Evolutionary conservation across 2,888 invertebrate species (phyloP).

Genomic region (Hyles lineata): DNA sequence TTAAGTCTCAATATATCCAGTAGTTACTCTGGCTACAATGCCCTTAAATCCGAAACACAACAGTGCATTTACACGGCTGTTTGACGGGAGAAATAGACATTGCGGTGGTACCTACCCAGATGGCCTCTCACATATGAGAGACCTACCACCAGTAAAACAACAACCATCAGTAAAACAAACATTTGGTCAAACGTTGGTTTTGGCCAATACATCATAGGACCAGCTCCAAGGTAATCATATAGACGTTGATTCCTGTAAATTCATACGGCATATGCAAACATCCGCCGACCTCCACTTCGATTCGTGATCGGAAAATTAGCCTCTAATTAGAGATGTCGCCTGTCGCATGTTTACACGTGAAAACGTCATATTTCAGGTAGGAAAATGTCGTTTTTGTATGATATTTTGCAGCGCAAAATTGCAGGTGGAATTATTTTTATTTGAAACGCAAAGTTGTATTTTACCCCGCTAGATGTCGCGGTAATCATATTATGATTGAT

Average conservation of each 20-base stretch:
- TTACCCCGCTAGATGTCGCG: not conserved
- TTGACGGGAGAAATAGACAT: too few relatives aligned
- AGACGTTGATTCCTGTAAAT: constrained; percentile 29
- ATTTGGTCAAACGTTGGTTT: too few relatives aligned
- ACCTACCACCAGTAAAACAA: too few relatives aligned
- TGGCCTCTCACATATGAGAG: too few relatives aligned
- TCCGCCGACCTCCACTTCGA: constrained; percentile 49
- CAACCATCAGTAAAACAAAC: too few relatives aligned
- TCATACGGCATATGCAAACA: constrained; percentile 45
- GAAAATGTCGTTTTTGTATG: not conserved
- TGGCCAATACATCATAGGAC: constrained; percentile 9
- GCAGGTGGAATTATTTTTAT: not conserved
- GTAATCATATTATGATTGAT: not conserved
- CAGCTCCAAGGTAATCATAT: constrained; percentile 24
- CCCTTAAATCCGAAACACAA: too few relatives aligned
- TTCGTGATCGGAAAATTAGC: constrained; percentile 72
- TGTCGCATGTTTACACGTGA: constrained; percentile 36
- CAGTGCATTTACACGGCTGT: too few relatives aligned
- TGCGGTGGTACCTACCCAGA: too few relatives aligned
- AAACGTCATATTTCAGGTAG: constrained; percentile 27
- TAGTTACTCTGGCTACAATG: too few relatives aligned
- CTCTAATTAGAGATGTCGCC: constrained; percentile 65
- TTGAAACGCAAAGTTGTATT: not conserved
- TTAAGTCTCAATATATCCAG: too few relatives aligned
- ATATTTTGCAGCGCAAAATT: not conserved